These are phyloP conservation scores for Polyommatus icarus DNA, from an alignment of 2,888 invertebrate species.

Conservation along the genomic window DNA sequence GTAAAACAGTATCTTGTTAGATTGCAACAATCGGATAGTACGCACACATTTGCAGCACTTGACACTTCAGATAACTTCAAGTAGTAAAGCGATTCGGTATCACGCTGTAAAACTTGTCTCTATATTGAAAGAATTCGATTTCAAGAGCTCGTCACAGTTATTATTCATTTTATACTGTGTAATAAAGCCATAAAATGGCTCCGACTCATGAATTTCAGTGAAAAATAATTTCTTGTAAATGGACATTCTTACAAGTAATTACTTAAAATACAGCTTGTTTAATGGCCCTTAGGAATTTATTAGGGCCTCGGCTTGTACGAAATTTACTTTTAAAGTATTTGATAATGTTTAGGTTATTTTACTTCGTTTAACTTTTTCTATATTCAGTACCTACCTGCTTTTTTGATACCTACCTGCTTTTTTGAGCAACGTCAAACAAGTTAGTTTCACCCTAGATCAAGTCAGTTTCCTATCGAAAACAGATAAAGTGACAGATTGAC, in stretches of 20 bases:
- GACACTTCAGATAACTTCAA: too few species aligned
- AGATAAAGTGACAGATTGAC: too few species aligned
- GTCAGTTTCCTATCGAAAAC: too few species aligned
- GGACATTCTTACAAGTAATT: slow-evolving; percentile 9
- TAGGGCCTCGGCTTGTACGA: not conserved
- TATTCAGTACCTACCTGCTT: not conserved
- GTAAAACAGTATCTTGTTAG: not conserved
- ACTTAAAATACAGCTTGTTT: slow-evolving; percentile 6
- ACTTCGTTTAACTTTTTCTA: not conserved
- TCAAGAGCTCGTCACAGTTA: too few species aligned
- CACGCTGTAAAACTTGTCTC: too few species aligned
- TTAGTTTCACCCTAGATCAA: too few species aligned
- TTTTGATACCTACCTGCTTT: not conserved
- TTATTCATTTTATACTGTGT: not conserved
- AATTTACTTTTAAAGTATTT: not conserved
- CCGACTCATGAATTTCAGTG: not conserved
- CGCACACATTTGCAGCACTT: too few species aligned
- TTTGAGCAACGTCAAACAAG: too few species aligned
- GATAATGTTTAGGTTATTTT: not conserved
- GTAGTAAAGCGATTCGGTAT: too few species aligned
- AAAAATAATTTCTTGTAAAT: slow-evolving; percentile 10
- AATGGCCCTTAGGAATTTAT: not conserved
- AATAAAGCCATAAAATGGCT: not conserved
- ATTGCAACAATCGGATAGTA: too few species aligned
- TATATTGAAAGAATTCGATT: too few species aligned